Conservation (phyloP, 2,797 vertebrate species). For the Xenentodon cancila region DNA sequence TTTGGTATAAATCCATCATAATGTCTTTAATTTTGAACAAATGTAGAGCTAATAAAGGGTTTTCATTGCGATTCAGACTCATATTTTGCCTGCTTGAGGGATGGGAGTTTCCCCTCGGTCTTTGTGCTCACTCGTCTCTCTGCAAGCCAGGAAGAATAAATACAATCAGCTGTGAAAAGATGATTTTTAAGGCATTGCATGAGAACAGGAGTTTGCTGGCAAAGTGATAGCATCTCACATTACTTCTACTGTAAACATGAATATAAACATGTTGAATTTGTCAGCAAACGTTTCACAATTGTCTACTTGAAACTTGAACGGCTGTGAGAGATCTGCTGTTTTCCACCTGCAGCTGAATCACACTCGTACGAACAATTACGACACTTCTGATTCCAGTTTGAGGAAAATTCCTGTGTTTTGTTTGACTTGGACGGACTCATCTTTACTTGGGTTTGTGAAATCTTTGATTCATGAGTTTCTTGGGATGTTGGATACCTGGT, state of each 20-base stretch:
- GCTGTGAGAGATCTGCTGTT: not conserved
- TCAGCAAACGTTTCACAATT: constrained; percentile 44
- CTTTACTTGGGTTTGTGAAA: constrained; percentile 56
- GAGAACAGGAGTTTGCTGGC: constrained; percentile 23
- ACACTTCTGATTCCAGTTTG: constrained; percentile 29
- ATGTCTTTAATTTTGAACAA: constrained; percentile 44
- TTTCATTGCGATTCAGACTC: constrained; percentile 46
- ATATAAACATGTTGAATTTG: constrained; percentile 36
- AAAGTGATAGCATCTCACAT: constrained; percentile 29
- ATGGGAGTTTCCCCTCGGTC: constrained; percentile 23
- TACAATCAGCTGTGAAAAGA: constrained; percentile 40
- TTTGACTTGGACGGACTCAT: constrained; percentile 63
- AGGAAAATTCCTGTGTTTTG: constrained; percentile 41
- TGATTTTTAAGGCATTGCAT: constrained; percentile 16
- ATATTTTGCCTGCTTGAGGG: constrained; percentile 44
- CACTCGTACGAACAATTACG: constrained; percentile 4
- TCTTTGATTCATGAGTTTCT: constrained; percentile 71
- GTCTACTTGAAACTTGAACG: not conserved
- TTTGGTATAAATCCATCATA: constrained; percentile 44
- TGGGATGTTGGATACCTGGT: constrained; percentile 61
- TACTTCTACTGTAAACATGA: constrained; percentile 54
- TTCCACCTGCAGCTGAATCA: constrained; percentile 30
- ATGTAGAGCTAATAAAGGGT: constrained; percentile 23
- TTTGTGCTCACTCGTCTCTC: constrained; percentile 21
- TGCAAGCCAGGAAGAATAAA: constrained; percentile 51